Evolutionary conservation across 2,888 invertebrate genomes (phyloP).

Genomic region (Parnassius orleans): DNA sequence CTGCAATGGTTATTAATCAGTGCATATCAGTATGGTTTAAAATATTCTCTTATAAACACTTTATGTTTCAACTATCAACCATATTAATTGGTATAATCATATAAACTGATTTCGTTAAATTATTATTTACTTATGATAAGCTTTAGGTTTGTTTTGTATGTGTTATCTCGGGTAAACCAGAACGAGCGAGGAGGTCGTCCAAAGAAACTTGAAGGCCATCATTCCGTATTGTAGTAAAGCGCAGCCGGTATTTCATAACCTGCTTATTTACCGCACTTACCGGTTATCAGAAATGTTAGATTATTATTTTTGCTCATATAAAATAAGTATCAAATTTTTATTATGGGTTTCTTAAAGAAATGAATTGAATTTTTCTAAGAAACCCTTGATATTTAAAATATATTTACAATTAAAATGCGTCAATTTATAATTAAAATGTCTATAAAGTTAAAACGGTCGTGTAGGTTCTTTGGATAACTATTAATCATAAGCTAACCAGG

Average conservation of each 20-base stretch:
- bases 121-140: conserved; percentile 22
- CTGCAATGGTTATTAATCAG: no score
- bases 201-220: conserved; percentile 14
- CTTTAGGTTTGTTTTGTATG: conserved; percentile 17
- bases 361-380: no score
- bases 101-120: conserved; percentile 11
- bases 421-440: no score
- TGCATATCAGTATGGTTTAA: no score
- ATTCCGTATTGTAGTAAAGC: background rate
- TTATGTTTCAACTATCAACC: no score
- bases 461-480: no score
- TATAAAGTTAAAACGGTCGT: no score
- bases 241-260: conserved; percentile 11
- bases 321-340: background rate
- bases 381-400: no score
- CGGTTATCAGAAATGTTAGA: conserved; percentile 2
- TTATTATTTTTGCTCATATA: background rate
- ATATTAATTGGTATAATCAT: conserved; percentile 1
- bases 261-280: conserved; percentile 12
- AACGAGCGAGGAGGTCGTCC: conserved; percentile 4
- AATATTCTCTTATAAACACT: no score
- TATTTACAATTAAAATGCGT: no score
- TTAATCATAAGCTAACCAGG: no score
- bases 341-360: no score
- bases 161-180: conserved; percentile 9